Base-by-base conservation (phyloP, 2,113 vertebrate genomes). In the Eulacestoma nigropectus region DNA sequence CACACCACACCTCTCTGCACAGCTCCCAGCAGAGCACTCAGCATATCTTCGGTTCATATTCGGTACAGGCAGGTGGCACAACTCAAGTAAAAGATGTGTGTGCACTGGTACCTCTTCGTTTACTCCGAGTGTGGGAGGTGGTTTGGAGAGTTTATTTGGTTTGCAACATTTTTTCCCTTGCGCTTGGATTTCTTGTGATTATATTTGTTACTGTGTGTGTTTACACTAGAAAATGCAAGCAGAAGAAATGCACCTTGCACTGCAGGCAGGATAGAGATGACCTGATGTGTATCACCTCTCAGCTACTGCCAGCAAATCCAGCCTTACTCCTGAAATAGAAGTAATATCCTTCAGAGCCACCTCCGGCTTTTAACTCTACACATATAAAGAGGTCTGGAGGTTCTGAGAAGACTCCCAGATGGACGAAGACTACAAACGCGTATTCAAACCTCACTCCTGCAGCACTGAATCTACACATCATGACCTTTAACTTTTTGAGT, bases 401-500 rank as follows among this genome's bases (percentile, higher is more conserved):
- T 67, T 89, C 72, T 77, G n/a, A 85, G 49, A 42, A 63, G 56
- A 53, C 16, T 89, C 56, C 49, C 69, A 72, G 26, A 75, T 23
- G 41, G 60, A 57, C 21, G 1, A 87, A 50, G 47, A 68, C 81
- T 78, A 53, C 32, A 84, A 87, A 84, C 23, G 13, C 21, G 18
- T 41, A 72, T 73, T 93, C 70, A 60, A 65, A 53, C 59, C 41
- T 72, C 57, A 57, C 23, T 82, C 70, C 46, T 11, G 11, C 37
- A 55, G 81, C 32, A 68, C 67, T 79, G 69, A 81, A 96, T 60
- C 76, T 68, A 84, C 52, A 57, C 35, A 23, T 1, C 2, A 35
- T 46, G 83, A 89, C 93, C 93, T 92, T 94, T 93, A 95, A 37
- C 83, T 86, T 92, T 74, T 19, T 52, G 53, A 64, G 55, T 12